phyloP scores from a whole-genome alignment of 1,140 invertebrate species.

The Alviniconcha marisindica region DNA sequence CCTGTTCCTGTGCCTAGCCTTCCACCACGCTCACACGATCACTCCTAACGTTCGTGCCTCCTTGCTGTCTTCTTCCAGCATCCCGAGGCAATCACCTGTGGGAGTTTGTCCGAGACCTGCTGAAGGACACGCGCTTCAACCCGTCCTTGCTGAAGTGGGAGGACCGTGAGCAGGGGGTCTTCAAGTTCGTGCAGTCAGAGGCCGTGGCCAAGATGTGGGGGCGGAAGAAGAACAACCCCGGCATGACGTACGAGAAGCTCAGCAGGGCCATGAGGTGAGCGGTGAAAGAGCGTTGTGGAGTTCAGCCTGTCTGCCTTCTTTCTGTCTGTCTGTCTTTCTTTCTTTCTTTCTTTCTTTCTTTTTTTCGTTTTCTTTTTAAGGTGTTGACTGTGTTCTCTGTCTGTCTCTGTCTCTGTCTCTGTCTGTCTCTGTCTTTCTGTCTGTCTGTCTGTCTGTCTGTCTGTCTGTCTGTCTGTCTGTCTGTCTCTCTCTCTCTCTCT shows the following conservation, averaged over 20 bases:
- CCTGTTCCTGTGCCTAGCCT: too few relatives aligned
- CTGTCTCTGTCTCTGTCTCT: neutral
- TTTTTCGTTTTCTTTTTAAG: neutral
- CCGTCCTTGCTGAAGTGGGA: slow-evolving; percentile 86
- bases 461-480: neutral
- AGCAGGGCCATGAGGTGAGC: slow-evolving; percentile 92
- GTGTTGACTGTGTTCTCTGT: neutral
- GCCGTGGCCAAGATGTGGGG: slow-evolving; percentile 94
- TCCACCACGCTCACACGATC: too few relatives aligned
- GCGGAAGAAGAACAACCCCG: slow-evolving; percentile 87
- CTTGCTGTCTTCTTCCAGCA: too few relatives aligned
- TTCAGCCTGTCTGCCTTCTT: too few relatives aligned
- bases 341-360: too few relatives aligned
- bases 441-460: neutral
- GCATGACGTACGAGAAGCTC: slow-evolving; percentile 96
- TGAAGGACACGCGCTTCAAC: slow-evolving; percentile 64
- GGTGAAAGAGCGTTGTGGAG: neutral
- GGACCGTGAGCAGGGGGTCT: slow-evolving; percentile 88
- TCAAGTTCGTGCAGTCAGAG: slow-evolving; percentile 91
- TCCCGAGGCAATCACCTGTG: slow-evolving; percentile 71
- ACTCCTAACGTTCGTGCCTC: too few relatives aligned
- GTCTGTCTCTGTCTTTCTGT: neutral
- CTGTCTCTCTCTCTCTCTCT: neutral
- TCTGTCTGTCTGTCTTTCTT: too few relatives aligned
- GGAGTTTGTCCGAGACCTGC: slow-evolving; percentile 71